phyloP scores from a whole-genome alignment of 1,140 invertebrate genomes.

The Chymomyza costata region DNA sequence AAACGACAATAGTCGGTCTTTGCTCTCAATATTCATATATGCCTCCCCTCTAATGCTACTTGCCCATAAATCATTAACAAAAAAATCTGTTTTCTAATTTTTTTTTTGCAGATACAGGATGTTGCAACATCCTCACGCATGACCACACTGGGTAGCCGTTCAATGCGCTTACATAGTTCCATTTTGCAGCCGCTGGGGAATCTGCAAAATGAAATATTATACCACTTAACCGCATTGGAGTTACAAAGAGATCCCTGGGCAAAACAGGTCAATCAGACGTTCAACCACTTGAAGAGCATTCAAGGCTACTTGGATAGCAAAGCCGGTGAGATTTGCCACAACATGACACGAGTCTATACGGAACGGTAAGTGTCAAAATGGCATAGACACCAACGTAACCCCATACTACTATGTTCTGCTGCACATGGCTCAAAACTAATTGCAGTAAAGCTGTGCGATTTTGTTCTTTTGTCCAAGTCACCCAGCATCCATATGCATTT shows the following conservation, averaged over 20 bases:
- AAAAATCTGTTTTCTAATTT: no score
- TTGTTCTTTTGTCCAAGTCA: constrained; percentile 7
- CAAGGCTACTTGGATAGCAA: constrained; percentile 85
- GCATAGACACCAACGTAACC: constrained; percentile 29
- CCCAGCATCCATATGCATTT: constrained; percentile 5
- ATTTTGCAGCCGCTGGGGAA: constrained; percentile 83
- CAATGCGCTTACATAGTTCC: constrained; percentile 79
- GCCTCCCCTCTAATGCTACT: no score
- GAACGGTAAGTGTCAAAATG: constrained; percentile 48
- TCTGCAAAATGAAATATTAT: constrained; percentile 82
- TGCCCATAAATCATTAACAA: no score
- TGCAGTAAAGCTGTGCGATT: constrained; percentile 30
- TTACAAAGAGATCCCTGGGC: constrained; percentile 80
- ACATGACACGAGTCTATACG: constrained; percentile 64
- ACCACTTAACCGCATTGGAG: constrained; percentile 84
- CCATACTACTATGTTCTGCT: no score
- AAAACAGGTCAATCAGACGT: constrained; percentile 81
- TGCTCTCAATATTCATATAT: no score
- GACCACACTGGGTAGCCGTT: constrained; percentile 79
- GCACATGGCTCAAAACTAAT: no score
- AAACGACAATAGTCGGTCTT: no score
- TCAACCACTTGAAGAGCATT: constrained; percentile 83
- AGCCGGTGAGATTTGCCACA: constrained; percentile 82
- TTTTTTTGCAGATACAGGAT: constrained; percentile 76
- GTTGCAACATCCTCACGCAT: constrained; percentile 80